A percentile compares a stretch with the other conserved stretches of the same genome.
Evolutionary conservation across 2,113 vertebrate species (phyloP).

Genomic region (Notarius quadriscutis): DNA sequence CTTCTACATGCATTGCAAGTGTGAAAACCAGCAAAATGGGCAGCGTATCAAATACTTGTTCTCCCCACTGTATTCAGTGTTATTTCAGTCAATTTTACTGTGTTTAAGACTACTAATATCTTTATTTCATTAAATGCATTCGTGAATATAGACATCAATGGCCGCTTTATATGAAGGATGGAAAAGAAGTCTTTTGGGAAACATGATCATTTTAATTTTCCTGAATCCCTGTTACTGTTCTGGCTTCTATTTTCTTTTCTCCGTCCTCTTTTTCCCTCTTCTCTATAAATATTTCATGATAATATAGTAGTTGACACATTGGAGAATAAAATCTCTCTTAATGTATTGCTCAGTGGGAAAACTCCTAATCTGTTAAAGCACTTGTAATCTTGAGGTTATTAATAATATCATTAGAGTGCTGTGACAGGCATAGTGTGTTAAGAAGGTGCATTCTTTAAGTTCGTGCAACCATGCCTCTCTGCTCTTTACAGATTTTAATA

Average conservation of each 20-base stretch:
- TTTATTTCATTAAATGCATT: not conserved
- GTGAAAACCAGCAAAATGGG: too few species aligned
- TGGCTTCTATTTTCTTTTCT: not conserved
- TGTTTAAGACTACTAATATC: not conserved
- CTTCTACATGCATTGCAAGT: too few species aligned
- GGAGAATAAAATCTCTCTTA: not conserved
- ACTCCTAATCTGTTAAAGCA: slow-evolving; percentile 4
- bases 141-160: not conserved
- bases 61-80: too few species aligned
- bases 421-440: not conserved
- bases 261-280: not conserved
- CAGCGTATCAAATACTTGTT: too few species aligned
- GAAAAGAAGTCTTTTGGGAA: not conserved
- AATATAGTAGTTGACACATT: not conserved
- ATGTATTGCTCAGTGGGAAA: not conserved
- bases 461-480: not conserved
- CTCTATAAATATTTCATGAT: not conserved
- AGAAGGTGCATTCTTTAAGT: not conserved
- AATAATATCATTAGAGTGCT: slow-evolving; percentile 3
- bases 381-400: slow-evolving; percentile 3
- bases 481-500: not conserved
- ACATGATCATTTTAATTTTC: not conserved
- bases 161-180: not conserved
- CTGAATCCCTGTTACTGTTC: not conserved
- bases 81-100: not conserved